Percentiles rank a stretch among this genome's conserved stretches.
Evolutionary conservation across 2,888 invertebrate species (phyloP).

Genomic region (Conchocele bisecta): DNA sequence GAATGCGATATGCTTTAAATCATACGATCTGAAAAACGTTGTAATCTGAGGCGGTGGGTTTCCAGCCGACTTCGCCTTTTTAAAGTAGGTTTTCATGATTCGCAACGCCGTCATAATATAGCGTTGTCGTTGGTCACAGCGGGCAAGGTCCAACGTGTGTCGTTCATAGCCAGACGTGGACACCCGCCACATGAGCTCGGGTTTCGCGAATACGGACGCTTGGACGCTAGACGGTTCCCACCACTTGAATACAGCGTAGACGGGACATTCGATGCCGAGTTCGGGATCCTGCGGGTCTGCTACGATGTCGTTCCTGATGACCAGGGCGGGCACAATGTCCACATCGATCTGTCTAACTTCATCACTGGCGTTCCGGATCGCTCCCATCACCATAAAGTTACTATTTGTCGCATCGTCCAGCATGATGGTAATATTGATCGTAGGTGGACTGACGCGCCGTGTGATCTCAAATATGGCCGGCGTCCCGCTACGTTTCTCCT

Average conservation of each 20-base stretch:
- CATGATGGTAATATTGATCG: no score
- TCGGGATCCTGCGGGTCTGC: slow-evolving; percentile 18
- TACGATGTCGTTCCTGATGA: slow-evolving; percentile 37
- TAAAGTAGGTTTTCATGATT: slow-evolving; percentile 58
- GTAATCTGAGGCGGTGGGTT: neutral
- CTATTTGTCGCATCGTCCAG: no score
- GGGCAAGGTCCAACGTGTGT: slow-evolving; percentile 54
- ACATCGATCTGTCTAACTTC: slow-evolving; percentile 60
- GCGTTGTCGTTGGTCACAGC: slow-evolving; percentile 20
- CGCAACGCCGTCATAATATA: slow-evolving; percentile 60
- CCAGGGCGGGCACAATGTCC: slow-evolving; percentile 58
- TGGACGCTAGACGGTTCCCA: slow-evolving; percentile 20
- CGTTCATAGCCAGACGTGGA: slow-evolving; percentile 60
- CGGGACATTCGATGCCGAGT: slow-evolving; percentile 34
- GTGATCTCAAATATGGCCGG: no score
- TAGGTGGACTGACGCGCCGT: no score
- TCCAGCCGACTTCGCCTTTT: no score
- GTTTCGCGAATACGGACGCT: slow-evolving; percentile 11
- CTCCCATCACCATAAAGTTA: no score
- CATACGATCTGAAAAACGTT: slow-evolving; percentile 48
- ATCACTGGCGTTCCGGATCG: no score
- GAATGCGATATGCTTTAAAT: slow-evolving; percentile 54
- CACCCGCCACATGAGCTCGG: slow-evolving; percentile 54
- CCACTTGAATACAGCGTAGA: slow-evolving; percentile 63
- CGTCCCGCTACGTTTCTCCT: no score